Base-by-base conservation (phyloP, 2,888 invertebrate genomes). In the Megalurothrips usitatus region DNA sequence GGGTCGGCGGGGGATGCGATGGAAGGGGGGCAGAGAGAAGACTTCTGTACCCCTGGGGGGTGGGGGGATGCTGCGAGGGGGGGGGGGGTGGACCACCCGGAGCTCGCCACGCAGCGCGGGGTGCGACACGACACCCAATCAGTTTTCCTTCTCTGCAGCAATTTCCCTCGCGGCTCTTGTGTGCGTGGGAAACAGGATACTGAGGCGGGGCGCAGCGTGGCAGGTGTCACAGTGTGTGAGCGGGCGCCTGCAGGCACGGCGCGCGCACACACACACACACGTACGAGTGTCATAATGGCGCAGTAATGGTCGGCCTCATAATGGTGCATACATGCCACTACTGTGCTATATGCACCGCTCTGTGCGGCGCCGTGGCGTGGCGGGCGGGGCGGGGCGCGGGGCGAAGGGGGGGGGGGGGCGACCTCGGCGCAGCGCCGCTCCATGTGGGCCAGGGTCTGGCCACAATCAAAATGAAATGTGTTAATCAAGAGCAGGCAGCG, bases 381-480 rank as follows among this genome's bases (percentile, higher is more conserved):
- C 26, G 68, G 68, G 52, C 52, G 52, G 10, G 68, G 23, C 23
- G 23, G n/a, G 68, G 68, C 23, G n/a, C 23, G 68, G 23, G 63
- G 68, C 68, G 68, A 0, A 23, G 68, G 10, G 68, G 26, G 68
- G 26, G 68, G 58, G 14, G 58, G 14, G 58, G 14, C 12, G 68
- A 26, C 68, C 68, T 75, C 26, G 68, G 8, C 68, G 68, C 11
- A 8, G 26, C 12, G 68, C 68, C 26, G 68, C 68, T 26, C 23
- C 68, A 75, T 75, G 68, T 75, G 68, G 68, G 68, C 68, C 68
- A 75, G 68, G 68, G 68, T 75, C 68, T 26, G 68, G 68, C 68
- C 68, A 75, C 68, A 75, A 75, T 75, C 68, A 75, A 23, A 75
- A 75, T 75, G 68, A 75, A 75, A 75, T 75, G 68, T 75, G 68